Evolutionary conservation across 2,113 vertebrate species (phyloP).

Genomic region (Chaetodon trifascialis): DNA sequence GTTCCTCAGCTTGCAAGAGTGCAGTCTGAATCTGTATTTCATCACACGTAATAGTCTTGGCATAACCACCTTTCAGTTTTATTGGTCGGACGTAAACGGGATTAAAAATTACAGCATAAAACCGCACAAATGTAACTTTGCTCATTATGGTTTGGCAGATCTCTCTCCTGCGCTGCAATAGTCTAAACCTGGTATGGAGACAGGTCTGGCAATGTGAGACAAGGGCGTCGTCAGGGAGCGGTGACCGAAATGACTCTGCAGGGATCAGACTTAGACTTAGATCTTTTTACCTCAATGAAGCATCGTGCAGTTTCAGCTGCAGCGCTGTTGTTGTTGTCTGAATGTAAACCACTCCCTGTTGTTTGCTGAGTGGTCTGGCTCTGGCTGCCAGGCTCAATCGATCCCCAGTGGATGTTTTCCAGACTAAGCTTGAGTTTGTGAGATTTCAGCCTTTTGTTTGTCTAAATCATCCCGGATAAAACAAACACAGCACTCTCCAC

Average conservation of each 20-base stretch:
- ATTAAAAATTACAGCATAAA: conserved; percentile 60
- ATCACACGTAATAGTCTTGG: conserved; percentile 34
- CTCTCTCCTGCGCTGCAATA: conserved; percentile 6
- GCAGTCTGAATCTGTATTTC: conserved; percentile 27
- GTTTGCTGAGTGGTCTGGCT: conserved; percentile 44
- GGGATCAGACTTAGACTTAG: background rate
- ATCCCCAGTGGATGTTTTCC: conserved; percentile 50
- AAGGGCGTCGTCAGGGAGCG: conserved; percentile 14
- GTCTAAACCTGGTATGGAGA: conserved; percentile 2
- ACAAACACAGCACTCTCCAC: conserved; percentile 31
- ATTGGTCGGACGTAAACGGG: conserved; percentile 25
- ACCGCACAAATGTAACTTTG: conserved; percentile 45
- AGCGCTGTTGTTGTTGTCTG: conserved; percentile 1
- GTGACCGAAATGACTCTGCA: background rate
- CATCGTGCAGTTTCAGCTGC: conserved; percentile 5
- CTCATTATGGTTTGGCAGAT: conserved; percentile 61
- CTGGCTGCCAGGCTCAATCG: conserved; percentile 7
- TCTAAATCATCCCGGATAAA: conserved; percentile 34
- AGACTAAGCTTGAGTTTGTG: conserved; percentile 49
- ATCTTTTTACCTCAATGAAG: too few species aligned
- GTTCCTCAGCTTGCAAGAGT: background rate
- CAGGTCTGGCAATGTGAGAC: background rate
- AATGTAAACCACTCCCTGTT: conserved; percentile 24
- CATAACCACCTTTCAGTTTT: conserved; percentile 23
- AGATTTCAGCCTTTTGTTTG: conserved; percentile 20